Conservation (phyloP, 2,797 vertebrate species). For the Phyllotis vaccarum region DNA sequence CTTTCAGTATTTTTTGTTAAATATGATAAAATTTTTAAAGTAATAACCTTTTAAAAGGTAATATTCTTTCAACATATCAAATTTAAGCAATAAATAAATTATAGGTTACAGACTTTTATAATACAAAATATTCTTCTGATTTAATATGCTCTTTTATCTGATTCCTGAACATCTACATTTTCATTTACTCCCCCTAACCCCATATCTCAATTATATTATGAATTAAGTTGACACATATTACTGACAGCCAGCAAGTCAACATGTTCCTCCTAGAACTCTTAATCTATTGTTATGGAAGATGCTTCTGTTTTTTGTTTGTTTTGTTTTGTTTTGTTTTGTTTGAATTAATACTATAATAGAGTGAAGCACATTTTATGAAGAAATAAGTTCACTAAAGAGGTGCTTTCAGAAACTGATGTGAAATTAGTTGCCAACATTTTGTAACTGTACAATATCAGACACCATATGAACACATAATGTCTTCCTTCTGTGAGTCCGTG, state of each 20-base stretch:
- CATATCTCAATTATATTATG: not conserved
- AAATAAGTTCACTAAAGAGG: slow-evolving; percentile 24
- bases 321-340: no score
- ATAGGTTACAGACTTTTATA: not conserved
- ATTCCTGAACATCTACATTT: not conserved
- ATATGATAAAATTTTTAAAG: not conserved
- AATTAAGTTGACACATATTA: not conserved
- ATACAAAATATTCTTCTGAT: not conserved
- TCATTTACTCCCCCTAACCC: not conserved
- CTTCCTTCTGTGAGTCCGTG: not conserved
- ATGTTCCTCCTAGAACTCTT: not conserved
- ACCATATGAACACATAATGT: not conserved
- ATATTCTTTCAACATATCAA: not conserved
- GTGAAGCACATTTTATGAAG: not conserved
- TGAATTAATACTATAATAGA: not conserved
- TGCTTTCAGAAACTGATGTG: not conserved
- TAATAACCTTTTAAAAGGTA: not conserved
- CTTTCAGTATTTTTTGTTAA: not conserved
- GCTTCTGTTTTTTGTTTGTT: not conserved
- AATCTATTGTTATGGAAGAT: not conserved
- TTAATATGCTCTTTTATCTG: not conserved
- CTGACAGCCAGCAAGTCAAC: not conserved
- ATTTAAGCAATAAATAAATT: not conserved
- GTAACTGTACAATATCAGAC: not conserved
- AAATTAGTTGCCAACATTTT: not conserved